Base-by-base conservation (phyloP, 2,113 vertebrate genomes). In the Mus pahari region DNA sequence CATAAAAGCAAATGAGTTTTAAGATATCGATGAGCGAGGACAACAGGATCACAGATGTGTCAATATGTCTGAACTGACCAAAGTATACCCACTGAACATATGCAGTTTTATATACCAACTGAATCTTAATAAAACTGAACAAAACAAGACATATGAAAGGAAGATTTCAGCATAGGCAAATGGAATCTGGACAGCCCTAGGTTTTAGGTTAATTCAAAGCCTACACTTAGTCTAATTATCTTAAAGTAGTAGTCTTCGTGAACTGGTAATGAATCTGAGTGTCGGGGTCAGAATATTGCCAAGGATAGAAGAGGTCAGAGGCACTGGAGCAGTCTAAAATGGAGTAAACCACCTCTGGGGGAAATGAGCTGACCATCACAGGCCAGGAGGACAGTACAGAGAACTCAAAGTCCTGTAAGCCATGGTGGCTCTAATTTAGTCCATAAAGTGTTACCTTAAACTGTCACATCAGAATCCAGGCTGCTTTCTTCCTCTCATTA, bases 141-240 rank as follows among this genome's bases (percentile, higher is more conserved):
- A 83, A 68, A 84, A 50, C 12, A 68, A 20, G 12, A 77, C 74
- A 16, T 48, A 31, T 78, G 20, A 91, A 50, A 90, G 81, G n/a
- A 94, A 91, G 88, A 94, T 58, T 91, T 70, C 42, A 90, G 31
- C 24, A 45, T 94, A 94, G 7, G 26, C 90, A 91, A 71, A 33
- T 33, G 64, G 90, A 93, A 89, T 87, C 17, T 75, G 28, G 42
- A 82, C 31, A 90, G 70, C 33, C 87, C 22, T 89, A 78, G 48
- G 17, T 33, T 96, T 93, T 74, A 94, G 42, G 86, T 36, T 88
- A 68, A 94, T 79, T 93, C 68, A 62, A 95, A 68, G 22, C 79
- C 33, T 86, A 74, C 66, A 55, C 84, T 95, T 77, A 95, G 58
- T 36, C 28, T 91, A 64, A 28, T 94, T 90, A 95, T 86, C n/a